Evolutionary conservation across 2,113 vertebrate species (phyloP).

Genomic region (Orycteropus afer): DNA sequence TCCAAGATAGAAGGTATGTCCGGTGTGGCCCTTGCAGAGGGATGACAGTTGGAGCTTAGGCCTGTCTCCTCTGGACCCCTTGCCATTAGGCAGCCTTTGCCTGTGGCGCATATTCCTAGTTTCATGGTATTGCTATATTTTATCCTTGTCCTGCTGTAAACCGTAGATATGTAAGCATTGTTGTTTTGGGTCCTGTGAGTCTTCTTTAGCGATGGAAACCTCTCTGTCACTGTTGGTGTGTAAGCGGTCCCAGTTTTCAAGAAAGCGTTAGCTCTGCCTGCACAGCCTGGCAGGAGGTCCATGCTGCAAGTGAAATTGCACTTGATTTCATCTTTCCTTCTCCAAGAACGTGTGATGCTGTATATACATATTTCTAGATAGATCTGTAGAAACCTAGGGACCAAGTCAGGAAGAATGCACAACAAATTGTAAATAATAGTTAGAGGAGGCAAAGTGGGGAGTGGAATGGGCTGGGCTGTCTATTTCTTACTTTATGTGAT

Average conservation of each 20-base stretch:
- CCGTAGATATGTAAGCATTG: background rate
- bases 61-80: background rate
- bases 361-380: background rate
- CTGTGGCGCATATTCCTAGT: background rate
- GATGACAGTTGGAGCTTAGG: rapidly evolving
- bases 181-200: background rate
- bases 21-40: background rate
- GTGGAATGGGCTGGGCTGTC: background rate
- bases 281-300: background rate
- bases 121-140: background rate
- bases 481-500: background rate
- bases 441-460: too few species aligned
- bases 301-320: background rate
- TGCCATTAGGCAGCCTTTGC: background rate
- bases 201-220: background rate
- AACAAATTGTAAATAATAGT: background rate
- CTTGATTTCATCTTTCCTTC: background rate
- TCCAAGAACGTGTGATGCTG: background rate
- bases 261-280: background rate
- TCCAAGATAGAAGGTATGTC: background rate
- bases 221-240: background rate
- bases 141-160: background rate
- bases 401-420: background rate
- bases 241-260: background rate
- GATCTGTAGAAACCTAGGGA: background rate